Evolutionary conservation across 1,140 invertebrate species (phyloP), one percentile per base, ranked within the genome.

Genomic region (Drosophila fuyamai): DNA sequence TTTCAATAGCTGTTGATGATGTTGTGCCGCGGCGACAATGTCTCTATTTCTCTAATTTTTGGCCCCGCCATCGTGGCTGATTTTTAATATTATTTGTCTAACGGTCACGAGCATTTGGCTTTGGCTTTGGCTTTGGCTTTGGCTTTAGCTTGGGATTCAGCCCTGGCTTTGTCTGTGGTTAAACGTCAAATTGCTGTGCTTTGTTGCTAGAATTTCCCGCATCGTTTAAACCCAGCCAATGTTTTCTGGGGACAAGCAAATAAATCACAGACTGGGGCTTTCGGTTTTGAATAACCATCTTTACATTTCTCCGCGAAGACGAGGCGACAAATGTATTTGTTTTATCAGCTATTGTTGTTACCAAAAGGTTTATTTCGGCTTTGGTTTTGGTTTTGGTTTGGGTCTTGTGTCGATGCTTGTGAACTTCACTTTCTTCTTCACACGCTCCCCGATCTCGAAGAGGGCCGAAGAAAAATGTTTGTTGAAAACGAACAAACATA

Each of bases 51-150:
- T 86, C 82, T 86, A 86, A 88, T 62, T 58, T 50, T 51, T 58
- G 35, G 67, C 47, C 75, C 80, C 55, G 67, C 80, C 81, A 62
- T 65, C 63, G 53, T 70, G 66, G 53, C 68, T 86, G 82, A 76
- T 85, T 85, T 85, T 85, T 85, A 85, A 85, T 85, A 85, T 88
- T 86, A 86, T 86, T 86, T 86, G 82, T 86, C 79, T 86, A 86
- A 86, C 82, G 82, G 82, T 86, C 84, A 86, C 82, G 82, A 86
- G 83, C 82, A 88, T 86, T 86, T 62, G 59, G 59, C 41, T 70
- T 57, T 84, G 77, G 71, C 81, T 80, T 79, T 32, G 50, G 41
- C 48, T 65, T 36, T 67, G 59, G 47, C 76, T 60, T 54, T 12
- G 35, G 48, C 36, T 63, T 61, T 56, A n/a, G 12, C 23, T 35